Conservation (phyloP, 2,113 vertebrate species). For the Falcunculus frontatus region DNA sequence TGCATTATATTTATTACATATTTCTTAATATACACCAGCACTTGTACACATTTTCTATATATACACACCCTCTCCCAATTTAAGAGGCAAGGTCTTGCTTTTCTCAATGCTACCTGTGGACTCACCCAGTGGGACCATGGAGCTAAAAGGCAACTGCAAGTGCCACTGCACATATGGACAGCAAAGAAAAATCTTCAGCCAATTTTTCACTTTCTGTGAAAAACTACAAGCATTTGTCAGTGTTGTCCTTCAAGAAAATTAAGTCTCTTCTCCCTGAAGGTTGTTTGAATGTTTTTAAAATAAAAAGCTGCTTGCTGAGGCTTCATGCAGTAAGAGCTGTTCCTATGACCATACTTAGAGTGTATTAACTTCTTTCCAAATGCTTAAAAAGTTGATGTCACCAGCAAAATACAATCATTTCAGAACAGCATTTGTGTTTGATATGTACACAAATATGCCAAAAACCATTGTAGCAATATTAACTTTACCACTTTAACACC, state of each 20-base stretch:
- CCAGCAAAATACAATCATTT: neutral
- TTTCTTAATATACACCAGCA: neutral
- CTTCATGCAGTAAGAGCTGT: neutral
- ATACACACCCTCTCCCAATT: neutral
- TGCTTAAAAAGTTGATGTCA: fast-evolving
- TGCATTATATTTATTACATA: neutral
- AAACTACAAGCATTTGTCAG: neutral
- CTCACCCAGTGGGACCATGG: neutral
- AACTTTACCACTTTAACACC: neutral
- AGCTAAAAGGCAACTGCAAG: neutral
- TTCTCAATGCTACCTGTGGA: neutral
- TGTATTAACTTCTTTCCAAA: neutral
- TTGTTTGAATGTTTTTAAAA: neutral
- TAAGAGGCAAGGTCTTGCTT: neutral
- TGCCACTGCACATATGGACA: neutral
- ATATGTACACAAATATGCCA: neutral
- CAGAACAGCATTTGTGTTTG: neutral
- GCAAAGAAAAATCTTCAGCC: neutral
- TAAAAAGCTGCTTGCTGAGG: neutral
- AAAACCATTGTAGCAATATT: neutral
- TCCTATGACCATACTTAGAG: neutral
- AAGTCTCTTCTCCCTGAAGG: neutral
- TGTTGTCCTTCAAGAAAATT: neutral
- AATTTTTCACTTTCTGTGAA: neutral
- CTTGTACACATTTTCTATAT: neutral